Percentiles rank a stretch among this genome's conserved stretches.
phyloP scores from a whole-genome alignment of 2,797 vertebrate genomes.

The Lutjanus argentimaculatus region DNA sequence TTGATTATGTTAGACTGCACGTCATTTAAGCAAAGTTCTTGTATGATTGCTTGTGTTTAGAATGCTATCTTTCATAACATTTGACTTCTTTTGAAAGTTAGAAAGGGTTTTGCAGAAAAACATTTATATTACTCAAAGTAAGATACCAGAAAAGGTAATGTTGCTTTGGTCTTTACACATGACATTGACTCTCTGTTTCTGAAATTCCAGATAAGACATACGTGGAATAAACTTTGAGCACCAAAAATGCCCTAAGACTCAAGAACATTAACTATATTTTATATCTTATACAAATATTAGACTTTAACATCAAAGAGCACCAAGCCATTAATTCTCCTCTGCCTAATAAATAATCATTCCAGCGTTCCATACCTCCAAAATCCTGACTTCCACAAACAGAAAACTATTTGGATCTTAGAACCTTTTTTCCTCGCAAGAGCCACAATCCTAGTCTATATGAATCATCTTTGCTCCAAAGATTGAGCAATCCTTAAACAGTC shows the following conservation, averaged over 20 bases:
- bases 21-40: neutral
- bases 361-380: constrained; percentile 14
- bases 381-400: neutral
- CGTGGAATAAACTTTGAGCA: neutral
- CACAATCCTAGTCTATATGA: constrained; percentile 21
- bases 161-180: neutral
- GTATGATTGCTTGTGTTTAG: neutral
- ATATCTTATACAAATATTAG: neutral
- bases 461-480: constrained; percentile 36
- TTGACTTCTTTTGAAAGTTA: too few relatives aligned
- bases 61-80: too few relatives aligned
- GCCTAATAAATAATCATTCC: constrained; percentile 1
- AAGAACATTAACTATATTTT: neutral
- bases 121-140: neutral
- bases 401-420: constrained; percentile 8
- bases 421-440: constrained; percentile 3
- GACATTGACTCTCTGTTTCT: neutral
- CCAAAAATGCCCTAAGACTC: neutral
- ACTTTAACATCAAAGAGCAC: constrained; percentile 1
- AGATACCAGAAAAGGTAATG: neutral
- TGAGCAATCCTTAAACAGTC: constrained; percentile 37
- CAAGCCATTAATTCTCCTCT: constrained; percentile 2
- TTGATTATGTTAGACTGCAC: neutral
- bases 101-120: neutral
- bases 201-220: neutral